A percentile compares a stretch with the other conserved stretches of the same genome.
These are phyloP conservation scores for Paraplagusia blochii DNA, from an alignment of 2,113 vertebrate species.

Conservation along the genomic window DNA sequence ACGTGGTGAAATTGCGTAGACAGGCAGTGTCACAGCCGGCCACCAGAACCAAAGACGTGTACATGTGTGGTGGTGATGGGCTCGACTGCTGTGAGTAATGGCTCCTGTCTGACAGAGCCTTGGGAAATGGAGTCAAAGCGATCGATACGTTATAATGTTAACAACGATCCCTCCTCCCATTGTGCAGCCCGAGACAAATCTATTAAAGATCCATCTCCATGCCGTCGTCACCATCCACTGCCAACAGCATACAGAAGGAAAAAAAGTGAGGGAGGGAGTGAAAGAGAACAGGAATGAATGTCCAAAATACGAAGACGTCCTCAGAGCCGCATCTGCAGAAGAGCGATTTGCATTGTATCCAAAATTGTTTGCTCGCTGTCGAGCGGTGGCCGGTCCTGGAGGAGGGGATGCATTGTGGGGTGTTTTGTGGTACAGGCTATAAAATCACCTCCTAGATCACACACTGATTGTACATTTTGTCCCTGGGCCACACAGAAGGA, in stretches of 20 bases:
- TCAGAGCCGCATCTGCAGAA: conserved; percentile 10
- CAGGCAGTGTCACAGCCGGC: conserved; percentile 44
- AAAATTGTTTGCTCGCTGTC: conserved; percentile 29
- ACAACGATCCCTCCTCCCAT: conserved; percentile 72
- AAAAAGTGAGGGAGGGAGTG: background rate
- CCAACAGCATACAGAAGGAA: conserved; percentile 38
- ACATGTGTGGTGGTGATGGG: conserved; percentile 9
- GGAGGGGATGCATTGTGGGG: conserved; percentile 12
- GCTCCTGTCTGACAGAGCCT: conserved; percentile 63
- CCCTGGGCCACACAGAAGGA: too few relatives aligned
- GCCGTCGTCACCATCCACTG: conserved; percentile 49
- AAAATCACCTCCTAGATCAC: too few relatives aligned
- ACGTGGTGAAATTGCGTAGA: conserved; percentile 35
- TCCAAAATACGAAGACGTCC: conserved; percentile 45
- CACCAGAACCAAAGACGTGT: conserved; percentile 16
- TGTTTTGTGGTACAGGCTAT: conserved; percentile 12
- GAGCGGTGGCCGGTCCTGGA: background rate
- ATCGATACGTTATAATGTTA: conserved; percentile 80
- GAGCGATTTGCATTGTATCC: conserved; percentile 23
- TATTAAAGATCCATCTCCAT: conserved; percentile 71
- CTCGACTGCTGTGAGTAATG: conserved; percentile 73
- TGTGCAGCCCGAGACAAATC: conserved; percentile 68
- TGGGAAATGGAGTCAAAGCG: conserved; percentile 65
- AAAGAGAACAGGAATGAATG: conserved; percentile 16
- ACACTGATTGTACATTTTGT: too few relatives aligned